Percentiles rank a stretch among this genome's conserved stretches.
Conservation (phyloP, 2,797 vertebrate genomes). For the Labroides dimidiatus region DNA sequence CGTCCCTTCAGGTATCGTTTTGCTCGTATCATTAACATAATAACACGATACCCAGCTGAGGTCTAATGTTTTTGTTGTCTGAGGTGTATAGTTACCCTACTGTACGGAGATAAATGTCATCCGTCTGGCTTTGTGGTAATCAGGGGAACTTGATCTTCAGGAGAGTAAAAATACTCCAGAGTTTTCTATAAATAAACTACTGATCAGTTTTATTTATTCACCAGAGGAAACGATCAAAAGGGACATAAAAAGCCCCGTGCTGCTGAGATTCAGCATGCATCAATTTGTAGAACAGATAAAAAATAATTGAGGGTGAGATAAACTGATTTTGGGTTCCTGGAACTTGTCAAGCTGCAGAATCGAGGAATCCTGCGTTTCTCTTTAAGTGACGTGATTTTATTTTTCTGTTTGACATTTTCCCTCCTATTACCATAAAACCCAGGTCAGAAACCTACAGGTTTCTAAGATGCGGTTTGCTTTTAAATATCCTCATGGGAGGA, state of each 20-base stretch:
- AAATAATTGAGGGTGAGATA: no score
- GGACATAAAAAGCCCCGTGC: not conserved
- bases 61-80: not conserved
- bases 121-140: not conserved
- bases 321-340: no score
- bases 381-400: no score
- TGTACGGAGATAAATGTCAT: not conserved
- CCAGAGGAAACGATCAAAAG: no score
- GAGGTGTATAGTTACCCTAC: slow-evolving; percentile 1
- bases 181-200: not conserved
- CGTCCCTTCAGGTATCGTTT: not conserved
- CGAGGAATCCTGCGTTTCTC: no score
- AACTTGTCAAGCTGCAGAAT: no score
- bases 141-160: not conserved
- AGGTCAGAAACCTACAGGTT: no score
- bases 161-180: not conserved
- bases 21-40: not conserved
- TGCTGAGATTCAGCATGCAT: not conserved
- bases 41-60: not conserved
- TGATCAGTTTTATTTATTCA: not conserved
- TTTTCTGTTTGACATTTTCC: no score
- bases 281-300: not conserved
- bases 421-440: no score
- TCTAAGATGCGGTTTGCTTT: no score
- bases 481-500: no score